These are phyloP conservation scores for Prunella fulvescens DNA, from an alignment of 2,113 vertebrate species.

Conservation along the genomic window DNA sequence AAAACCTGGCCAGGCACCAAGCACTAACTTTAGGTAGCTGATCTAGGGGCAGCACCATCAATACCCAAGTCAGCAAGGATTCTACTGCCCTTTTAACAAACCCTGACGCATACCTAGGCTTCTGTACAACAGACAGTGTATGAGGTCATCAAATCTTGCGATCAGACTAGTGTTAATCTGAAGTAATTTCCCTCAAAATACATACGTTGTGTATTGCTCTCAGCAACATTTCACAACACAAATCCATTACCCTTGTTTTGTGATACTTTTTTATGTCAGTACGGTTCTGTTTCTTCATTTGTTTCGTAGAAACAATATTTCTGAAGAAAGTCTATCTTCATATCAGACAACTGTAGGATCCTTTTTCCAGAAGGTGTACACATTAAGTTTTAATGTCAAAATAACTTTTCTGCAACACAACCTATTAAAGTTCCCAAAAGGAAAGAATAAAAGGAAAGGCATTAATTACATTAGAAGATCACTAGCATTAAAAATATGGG, in stretches of 20 bases:
- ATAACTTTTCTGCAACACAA: background rate
- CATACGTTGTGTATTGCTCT: background rate
- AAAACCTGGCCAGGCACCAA: background rate
- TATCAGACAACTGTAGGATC: background rate
- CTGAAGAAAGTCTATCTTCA: background rate
- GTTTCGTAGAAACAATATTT: background rate
- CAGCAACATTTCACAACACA: background rate
- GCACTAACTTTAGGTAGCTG: background rate
- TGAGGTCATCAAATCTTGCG: fast-evolving
- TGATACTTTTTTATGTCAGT: background rate
- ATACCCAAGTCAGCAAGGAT: background rate
- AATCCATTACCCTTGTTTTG: background rate
- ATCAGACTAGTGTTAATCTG: background rate
- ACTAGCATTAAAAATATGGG: background rate
- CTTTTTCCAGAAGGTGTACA: background rate
- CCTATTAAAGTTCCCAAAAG: background rate
- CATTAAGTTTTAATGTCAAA: background rate
- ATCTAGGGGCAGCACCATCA: background rate
- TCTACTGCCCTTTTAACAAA: background rate
- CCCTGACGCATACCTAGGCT: background rate
- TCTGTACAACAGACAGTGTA: background rate
- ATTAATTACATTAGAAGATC: background rate
- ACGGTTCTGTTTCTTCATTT: background rate
- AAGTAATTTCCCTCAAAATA: background rate
- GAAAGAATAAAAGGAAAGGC: background rate